Conservation (phyloP, 2,113 vertebrate genomes). For the Genyomyrus donnyi region DNA sequence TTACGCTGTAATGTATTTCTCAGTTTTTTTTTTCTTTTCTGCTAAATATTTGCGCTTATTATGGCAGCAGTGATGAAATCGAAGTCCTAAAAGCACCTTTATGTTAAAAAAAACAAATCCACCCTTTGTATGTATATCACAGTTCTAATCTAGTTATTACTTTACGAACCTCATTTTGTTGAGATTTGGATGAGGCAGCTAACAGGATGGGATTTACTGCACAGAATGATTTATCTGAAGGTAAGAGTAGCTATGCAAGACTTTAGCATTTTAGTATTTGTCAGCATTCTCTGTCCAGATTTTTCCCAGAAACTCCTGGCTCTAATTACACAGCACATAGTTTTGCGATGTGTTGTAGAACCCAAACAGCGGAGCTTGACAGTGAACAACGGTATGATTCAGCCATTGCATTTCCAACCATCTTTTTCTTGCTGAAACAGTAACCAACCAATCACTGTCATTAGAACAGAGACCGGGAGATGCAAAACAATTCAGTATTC, state of each 20-base stretch:
- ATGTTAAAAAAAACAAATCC: neutral
- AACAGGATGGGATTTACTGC: neutral
- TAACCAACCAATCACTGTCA: neutral
- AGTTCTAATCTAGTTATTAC: neutral
- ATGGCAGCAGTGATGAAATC: neutral
- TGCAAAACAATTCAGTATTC: neutral
- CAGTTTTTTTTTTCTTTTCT: neutral
- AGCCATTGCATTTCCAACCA: neutral
- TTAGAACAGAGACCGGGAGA: neutral
- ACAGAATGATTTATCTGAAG: neutral
- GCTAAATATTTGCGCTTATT: neutral
- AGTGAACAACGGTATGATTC: neutral
- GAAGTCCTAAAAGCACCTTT: neutral
- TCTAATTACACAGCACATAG: neutral
- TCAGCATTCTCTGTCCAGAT: neutral
- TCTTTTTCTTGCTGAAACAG: neutral
- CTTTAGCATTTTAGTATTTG: neutral
- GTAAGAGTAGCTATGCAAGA: neutral
- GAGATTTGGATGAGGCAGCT: neutral
- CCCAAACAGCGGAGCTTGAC: neutral
- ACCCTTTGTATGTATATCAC: neutral
- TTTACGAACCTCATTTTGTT: neutral
- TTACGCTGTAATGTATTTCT: neutral
- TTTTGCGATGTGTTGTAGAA: neutral
- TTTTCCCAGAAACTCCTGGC: neutral